phyloP scores from a whole-genome alignment of 2,797 vertebrate species.

The Sciaenops ocellatus region DNA sequence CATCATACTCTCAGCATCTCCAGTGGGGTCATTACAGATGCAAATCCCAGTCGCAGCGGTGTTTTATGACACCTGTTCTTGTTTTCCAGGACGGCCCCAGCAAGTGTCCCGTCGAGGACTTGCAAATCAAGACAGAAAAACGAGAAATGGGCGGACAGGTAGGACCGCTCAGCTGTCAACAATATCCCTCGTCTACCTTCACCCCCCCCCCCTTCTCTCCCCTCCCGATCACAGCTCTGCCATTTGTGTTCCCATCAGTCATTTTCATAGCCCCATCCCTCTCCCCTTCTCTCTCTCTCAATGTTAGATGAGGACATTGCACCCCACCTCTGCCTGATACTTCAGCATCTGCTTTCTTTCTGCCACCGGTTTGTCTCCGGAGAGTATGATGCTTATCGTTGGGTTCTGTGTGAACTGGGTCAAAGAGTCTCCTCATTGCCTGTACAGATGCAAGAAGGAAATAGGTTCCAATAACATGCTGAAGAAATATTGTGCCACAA shows the following conservation, averaged over 20 bases:
- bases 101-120: slow-evolving; percentile 71
- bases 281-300: slow-evolving; percentile 42
- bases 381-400: slow-evolving; percentile 47
- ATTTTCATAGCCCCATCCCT: slow-evolving; percentile 78
- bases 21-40: slow-evolving; percentile 77
- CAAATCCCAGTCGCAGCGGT: slow-evolving; percentile 81
- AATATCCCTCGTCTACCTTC: slow-evolving; percentile 54
- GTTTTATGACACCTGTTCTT: slow-evolving; percentile 84
- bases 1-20: slow-evolving; percentile 71
- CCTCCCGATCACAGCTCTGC: slow-evolving; percentile 70
- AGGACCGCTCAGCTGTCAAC: slow-evolving; percentile 69
- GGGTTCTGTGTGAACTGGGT: slow-evolving; percentile 70
- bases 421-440: slow-evolving; percentile 58
- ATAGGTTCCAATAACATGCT: slow-evolving; percentile 10
- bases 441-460: slow-evolving; percentile 41
- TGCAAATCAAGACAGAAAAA: slow-evolving; percentile 81
- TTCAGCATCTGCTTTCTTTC: slow-evolving; percentile 65
- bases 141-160: slow-evolving; percentile 81
- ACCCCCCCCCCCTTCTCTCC: slow-evolving; percentile 28
- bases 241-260: slow-evolving; percentile 82
- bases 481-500: slow-evolving; percentile 6
- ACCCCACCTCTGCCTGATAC: slow-evolving; percentile 60
- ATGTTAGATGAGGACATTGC: slow-evolving; percentile 67
- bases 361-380: slow-evolving; percentile 32
- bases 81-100: slow-evolving; percentile 68